Evolutionary conservation across 2,113 vertebrate species (phyloP), one percentile per base, ranked within the genome.

Genomic region (Ellobius talpinus): DNA sequence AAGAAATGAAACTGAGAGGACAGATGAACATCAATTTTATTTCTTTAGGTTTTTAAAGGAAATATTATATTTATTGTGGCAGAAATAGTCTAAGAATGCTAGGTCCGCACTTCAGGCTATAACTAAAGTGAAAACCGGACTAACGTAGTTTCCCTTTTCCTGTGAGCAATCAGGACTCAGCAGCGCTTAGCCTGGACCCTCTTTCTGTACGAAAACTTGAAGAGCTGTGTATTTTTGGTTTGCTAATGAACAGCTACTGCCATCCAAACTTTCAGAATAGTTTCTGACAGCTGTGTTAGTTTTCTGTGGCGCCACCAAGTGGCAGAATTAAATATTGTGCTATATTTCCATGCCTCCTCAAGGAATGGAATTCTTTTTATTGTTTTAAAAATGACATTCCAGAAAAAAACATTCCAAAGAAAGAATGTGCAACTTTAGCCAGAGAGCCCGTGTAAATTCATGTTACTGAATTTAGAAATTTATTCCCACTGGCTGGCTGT

Each of bases 261-360:
- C 89, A 39, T 90, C 52, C 39, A 85, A 55, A 95, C 33, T 68
- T 81, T 76, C 61, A 93, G 14, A 92, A 65, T 26, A 89, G 52
- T 58, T 58, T 21, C 58, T 29, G 42, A 50, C 72, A 90, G 92
- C 55, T 79, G 65, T 84, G 61, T 91, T 97, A 70, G 39, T 96
- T 95, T 96, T 90, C 72, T 85, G 61, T 91, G 45, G 85, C 58
- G 95, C 95, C 94, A 97, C 87, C 94, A 97, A 96, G 88, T 74
- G 73, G 89, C 31, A 86, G 88, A 89, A 95, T 89, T 89, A 97
- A 96, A 89, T 93, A 88, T 55, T 91, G 23, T 93, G n/a, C 77
- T 33, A 74, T 58, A 65, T 93, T 91, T 96, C 72, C 70, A 29
- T 89, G 58, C 7, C 76, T 92, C 96, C 52, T 63, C 85, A 73